Evolutionary conservation across 23 tunicate species (phyloP), one percentile per base, ranked within the genome.

Genomic region (Trididemnum clinides): DNA sequence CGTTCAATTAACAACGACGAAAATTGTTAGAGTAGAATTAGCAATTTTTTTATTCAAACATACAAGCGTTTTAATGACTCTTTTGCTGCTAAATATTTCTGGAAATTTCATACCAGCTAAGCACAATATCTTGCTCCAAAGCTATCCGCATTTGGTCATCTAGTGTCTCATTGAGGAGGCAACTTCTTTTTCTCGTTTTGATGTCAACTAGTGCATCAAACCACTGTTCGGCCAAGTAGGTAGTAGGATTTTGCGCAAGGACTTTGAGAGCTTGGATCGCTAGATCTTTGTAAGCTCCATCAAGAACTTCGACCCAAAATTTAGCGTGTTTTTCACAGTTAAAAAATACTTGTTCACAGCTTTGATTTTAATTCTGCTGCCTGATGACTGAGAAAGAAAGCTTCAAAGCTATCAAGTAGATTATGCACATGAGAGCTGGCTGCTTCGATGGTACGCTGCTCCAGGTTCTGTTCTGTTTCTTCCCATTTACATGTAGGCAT

Each of bases 201-300:
- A 80, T 86, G 77, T 86, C 90, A 80, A 86, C 90, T 39, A 78
- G 90, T 33, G 82, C 90, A 86, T 78, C 80, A 86, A 80, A 80
- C 26, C 90, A 77, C 82, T 86, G 64, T 86, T 86, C 86, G 44
- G 90, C 90, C 77, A 86, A 79, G 33, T 86, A 86, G 64, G 85
- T 86, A 12, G 62, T 66, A 34, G 87, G 87, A 31, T 83, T 83
- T 83, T 36, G 79, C 57, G 57, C 88, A 74, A 85, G 88, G 77
- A 77, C 88, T 34, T 85, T 51, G 35, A 51, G 72, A 26, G 88
- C 88, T 85, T 76, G 72, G 84, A 51, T 85, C 71, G 88, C 88
- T 63, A 85, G 84, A 1, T 76, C 33, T 51, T 85, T 51, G 38
- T 85, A 85, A 72, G 88, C 33, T 18, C 72, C 34, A 28, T 59